Evolutionary conservation across 2,113 vertebrate genomes (phyloP).

Genomic region (Cinclus cinclus): DNA sequence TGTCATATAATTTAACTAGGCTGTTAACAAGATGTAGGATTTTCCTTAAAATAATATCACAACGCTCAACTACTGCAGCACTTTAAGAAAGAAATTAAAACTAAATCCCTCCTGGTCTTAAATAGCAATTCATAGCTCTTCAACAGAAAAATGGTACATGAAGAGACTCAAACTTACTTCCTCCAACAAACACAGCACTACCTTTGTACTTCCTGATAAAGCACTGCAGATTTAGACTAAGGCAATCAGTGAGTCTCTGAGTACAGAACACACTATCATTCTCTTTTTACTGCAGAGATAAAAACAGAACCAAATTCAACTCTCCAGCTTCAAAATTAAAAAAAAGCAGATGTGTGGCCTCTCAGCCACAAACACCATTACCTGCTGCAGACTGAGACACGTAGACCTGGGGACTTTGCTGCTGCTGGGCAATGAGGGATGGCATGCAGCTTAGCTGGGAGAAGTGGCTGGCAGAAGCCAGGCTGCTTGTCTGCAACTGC

Average conservation of each 20-base stretch:
- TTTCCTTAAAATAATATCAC: not conserved
- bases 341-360: not conserved
- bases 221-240: not conserved
- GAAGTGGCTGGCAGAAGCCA: conserved; percentile 88
- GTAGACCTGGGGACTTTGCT: conserved; percentile 95
- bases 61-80: not conserved
- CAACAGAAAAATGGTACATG: not conserved
- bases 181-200: not conserved
- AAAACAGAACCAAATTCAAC: not conserved
- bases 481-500: conserved; percentile 87
- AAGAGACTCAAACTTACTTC: not conserved
- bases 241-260: not conserved
- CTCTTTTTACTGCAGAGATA: not conserved
- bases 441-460: conserved; percentile 94
- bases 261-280: not conserved
- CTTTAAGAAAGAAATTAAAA: not conserved
- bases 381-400: conserved; percentile 98
- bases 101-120: not conserved
- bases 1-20: not conserved
- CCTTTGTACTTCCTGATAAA: not conserved
- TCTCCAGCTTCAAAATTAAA: not conserved
- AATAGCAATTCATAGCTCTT: not conserved
- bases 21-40: not conserved
- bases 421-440: conserved; percentile 91
- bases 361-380: conserved; percentile 57